These are phyloP conservation scores for Apis florea DNA, from an alignment of 1,140 invertebrate genomes.

Conservation along the genomic window DNA sequence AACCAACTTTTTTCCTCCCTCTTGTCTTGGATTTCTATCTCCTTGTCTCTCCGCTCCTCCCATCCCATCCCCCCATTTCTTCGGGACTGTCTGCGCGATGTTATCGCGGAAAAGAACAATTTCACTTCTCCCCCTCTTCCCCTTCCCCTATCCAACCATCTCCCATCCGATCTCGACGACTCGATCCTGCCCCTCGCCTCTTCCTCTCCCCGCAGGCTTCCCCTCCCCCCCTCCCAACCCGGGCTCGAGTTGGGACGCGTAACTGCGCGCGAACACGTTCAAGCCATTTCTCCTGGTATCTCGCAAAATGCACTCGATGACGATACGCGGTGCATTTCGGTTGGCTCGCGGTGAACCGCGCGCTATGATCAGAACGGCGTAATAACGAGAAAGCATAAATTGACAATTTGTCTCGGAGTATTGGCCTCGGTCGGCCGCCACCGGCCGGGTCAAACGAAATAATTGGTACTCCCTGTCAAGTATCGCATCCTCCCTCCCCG, in stretches of 20 bases:
- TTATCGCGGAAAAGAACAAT: background rate
- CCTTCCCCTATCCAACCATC: too few relatives aligned
- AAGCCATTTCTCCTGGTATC: slow-evolving; percentile 27
- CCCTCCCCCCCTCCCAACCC: too few relatives aligned
- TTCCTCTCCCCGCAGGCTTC: too few relatives aligned
- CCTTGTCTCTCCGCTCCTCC: too few relatives aligned
- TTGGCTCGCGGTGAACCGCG: slow-evolving; percentile 33
- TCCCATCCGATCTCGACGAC: too few relatives aligned
- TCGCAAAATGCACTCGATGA: slow-evolving; percentile 49
- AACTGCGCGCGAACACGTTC: background rate
- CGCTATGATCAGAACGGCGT: slow-evolving; percentile 71
- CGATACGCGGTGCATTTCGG: slow-evolving; percentile 49
- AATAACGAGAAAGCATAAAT: slow-evolving; percentile 76
- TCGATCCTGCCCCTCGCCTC: too few relatives aligned
- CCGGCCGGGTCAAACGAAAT: slow-evolving; percentile 64
- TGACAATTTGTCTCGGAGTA: slow-evolving; percentile 73
- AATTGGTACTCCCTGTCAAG: slow-evolving; percentile 69
- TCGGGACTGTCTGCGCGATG: background rate
- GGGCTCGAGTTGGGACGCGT: background rate
- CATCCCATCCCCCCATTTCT: background rate
- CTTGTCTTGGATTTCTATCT: background rate
- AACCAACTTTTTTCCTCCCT: too few relatives aligned
- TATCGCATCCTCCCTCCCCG: slow-evolving; percentile 17
- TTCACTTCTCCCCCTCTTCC: too few relatives aligned
- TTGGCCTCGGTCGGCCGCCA: slow-evolving; percentile 58